Percentiles rank a stretch among this genome's conserved stretches.
Conservation (phyloP, 2,797 vertebrate genomes). For the Falco concolor region DNA sequence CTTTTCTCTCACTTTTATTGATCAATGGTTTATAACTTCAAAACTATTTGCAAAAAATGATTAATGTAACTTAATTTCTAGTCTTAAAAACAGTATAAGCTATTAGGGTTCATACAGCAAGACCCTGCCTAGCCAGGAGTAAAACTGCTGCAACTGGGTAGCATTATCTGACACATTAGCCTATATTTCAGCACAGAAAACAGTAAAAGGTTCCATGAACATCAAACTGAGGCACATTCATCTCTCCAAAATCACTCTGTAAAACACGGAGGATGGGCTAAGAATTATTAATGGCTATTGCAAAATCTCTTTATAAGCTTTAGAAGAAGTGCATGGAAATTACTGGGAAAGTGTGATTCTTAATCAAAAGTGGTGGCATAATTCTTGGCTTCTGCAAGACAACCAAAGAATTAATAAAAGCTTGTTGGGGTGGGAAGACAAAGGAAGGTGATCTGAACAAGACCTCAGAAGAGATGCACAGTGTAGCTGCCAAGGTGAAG, state of each 20-base stretch:
- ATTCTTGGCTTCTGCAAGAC: not conserved
- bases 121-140: not conserved
- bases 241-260: not conserved
- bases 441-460: not conserved
- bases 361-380: not conserved
- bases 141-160: not conserved
- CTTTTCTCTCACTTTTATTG: conserved; percentile 21
- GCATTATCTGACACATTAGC: not conserved
- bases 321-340: not conserved
- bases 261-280: not conserved
- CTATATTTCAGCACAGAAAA: not conserved
- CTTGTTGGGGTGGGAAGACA: not conserved
- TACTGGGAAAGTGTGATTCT: not conserved
- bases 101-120: not conserved
- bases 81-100: not conserved
- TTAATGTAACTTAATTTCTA: conserved; percentile 12
- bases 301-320: not conserved
- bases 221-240: not conserved
- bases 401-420: not conserved
- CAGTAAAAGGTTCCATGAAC: not conserved
- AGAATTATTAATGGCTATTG: not conserved
- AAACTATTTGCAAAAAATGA: conserved; percentile 22
- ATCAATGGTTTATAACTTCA: conserved; percentile 9
- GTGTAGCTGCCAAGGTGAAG: not conserved
- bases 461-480: not conserved